Base-by-base conservation (phyloP, 1,140 invertebrate genomes). In the Caenorhabditis remanei region DNA sequence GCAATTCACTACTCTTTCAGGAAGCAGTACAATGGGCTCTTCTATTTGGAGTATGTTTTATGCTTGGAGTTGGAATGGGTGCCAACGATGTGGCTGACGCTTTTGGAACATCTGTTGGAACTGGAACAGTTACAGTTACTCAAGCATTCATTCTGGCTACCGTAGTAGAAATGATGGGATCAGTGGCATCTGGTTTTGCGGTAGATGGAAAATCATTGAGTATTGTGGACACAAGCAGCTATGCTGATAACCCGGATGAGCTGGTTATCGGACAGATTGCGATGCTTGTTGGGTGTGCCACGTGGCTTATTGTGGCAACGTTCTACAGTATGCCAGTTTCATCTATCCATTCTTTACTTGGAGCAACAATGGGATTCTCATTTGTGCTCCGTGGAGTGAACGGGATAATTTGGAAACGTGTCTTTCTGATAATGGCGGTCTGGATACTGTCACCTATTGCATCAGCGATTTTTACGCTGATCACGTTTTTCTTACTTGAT, bases 371-470 rank as follows among this genome's bases (percentile, higher is more conserved):
- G 87, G 98, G 97, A 14, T 99, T 98, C 93, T 97, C 96, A 14
- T 94, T 99, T 63, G 96, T 98, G 7, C 96, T 96, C 41, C 94
- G 95, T 89, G 97, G 97, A 19, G 94, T 95, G 14, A 91, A 95
- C 61, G 97, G 97, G 41, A 95, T 99, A 32, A 94, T 96, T 88
- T 97, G 96, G 96, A 88, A 67, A 89, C 32, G 89, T 90, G 89
- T 89, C 91, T 85, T 87, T 90, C 94, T 94, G 89, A n/a, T 94
- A 96, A 96, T 97, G 89, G 95, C 95, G 19, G 98, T 97, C 0
- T 99, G 97, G 97, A 98, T 99, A 92, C 95, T 97, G 19, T 98
- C 97, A 55, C 97, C 97, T 11, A 93, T 97, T 24, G 93, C 98
- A 85, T 98, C 97, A 89, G 97, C 97, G 4, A 89, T 96, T 0